Percentiles rank a stretch among this genome's conserved stretches.
phyloP scores from a whole-genome alignment of 2,113 vertebrate species.

The Crotalus helleri region DNA sequence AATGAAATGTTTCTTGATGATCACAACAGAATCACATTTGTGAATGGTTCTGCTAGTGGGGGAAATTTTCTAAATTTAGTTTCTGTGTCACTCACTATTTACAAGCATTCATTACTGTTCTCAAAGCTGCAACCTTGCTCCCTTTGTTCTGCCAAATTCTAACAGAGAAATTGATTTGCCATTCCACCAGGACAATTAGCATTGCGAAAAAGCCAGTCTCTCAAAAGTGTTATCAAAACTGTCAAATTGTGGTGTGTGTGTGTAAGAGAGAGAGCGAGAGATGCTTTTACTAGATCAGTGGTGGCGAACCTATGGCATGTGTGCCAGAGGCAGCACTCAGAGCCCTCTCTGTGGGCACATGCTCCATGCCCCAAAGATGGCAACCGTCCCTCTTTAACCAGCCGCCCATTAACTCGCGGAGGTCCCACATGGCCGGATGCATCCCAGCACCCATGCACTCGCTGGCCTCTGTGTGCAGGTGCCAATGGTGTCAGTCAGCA shows the following conservation, averaged over 20 bases:
- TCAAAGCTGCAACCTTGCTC: not conserved
- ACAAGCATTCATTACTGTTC: slow-evolving; percentile 2
- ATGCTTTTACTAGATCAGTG: too few species aligned
- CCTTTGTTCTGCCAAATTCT: not conserved
- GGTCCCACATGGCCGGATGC: too few species aligned
- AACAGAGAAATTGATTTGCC: not conserved
- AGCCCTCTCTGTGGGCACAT: too few species aligned
- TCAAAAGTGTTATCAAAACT: not conserved
- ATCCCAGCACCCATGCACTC: too few species aligned
- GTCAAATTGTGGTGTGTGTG: not conserved
- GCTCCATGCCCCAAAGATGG: too few species aligned
- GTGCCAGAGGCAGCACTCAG: too few species aligned
- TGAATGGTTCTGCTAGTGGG: slow-evolving; percentile 25
- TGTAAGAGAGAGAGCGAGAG: too few species aligned
- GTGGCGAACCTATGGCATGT: too few species aligned
- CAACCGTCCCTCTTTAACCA: too few species aligned
- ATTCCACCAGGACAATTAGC: not conserved
- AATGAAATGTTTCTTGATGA: slow-evolving; percentile 11
- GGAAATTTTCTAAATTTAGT: slow-evolving; percentile 8
- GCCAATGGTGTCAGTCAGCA: too few species aligned
- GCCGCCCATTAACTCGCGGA: too few species aligned
- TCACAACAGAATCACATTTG: slow-evolving; percentile 22
- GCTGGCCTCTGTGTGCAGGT: too few species aligned
- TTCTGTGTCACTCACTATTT: slow-evolving; percentile 30
- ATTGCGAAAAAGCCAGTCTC: not conserved